These are phyloP conservation scores for Stegodyphus mimosarum DNA, from an alignment of 1,140 invertebrate genomes.

Conservation along the genomic window DNA sequence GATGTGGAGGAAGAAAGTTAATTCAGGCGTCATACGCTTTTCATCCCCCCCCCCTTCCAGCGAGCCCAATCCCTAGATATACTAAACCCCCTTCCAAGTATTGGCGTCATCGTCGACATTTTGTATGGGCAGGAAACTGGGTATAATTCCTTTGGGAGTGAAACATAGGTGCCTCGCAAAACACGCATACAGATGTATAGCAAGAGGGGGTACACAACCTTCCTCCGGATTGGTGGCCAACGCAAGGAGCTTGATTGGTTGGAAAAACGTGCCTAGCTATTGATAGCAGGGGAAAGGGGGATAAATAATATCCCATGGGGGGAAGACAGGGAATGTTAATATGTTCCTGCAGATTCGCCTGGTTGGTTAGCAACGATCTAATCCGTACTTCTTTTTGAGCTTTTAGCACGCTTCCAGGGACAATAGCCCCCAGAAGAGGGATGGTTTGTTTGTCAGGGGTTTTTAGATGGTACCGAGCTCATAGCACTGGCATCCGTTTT, in stretches of 20 bases:
- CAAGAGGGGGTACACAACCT: slow-evolving; percentile 8
- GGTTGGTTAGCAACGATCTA: slow-evolving; percentile 58
- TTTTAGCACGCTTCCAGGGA: slow-evolving; percentile 45
- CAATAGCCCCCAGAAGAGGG: slow-evolving; percentile 20
- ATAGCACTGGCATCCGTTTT: slow-evolving; percentile 40
- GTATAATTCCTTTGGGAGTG: slow-evolving; percentile 54
- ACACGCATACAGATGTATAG: slow-evolving; percentile 55
- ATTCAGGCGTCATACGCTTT: slow-evolving; percentile 38
- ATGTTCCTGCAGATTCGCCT: slow-evolving; percentile 52
- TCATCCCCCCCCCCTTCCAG: slow-evolving; percentile 8
- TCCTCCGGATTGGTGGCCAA: slow-evolving; percentile 32
- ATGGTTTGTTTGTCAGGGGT: slow-evolving; percentile 54
- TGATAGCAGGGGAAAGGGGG: slow-evolving; percentile 31
- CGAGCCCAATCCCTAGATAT: neutral
- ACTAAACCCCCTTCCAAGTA: neutral
- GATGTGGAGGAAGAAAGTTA: slow-evolving; percentile 44
- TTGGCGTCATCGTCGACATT: slow-evolving; percentile 36
- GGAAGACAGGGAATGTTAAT: slow-evolving; percentile 53
- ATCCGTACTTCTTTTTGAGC: slow-evolving; percentile 44
- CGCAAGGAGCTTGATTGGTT: slow-evolving; percentile 26
- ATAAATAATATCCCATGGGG: slow-evolving; percentile 50
- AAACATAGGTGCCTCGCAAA: slow-evolving; percentile 40
- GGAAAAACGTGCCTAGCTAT: slow-evolving; percentile 54
- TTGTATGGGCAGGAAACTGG: slow-evolving; percentile 53
- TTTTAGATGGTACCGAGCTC: slow-evolving; percentile 22